Conservation (phyloP, 2,888 invertebrate species). For the Flexamia atlantica region DNA sequence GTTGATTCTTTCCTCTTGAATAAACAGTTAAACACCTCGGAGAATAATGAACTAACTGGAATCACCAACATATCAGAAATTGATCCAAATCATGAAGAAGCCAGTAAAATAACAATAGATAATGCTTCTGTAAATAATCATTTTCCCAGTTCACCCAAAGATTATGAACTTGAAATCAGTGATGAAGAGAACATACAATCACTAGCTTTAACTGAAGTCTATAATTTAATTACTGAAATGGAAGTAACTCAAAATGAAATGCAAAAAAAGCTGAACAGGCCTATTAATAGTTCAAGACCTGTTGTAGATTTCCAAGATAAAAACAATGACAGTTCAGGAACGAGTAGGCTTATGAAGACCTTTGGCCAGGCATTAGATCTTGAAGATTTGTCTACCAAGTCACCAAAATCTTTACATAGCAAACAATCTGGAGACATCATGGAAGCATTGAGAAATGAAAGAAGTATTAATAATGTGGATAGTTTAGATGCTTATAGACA, state of each 20-base stretch:
- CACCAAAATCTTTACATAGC: conserved; percentile 1
- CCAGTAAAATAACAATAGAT: neutral
- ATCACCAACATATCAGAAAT: neutral
- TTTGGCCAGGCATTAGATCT: conserved; percentile 2
- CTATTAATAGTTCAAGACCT: conserved; percentile 66
- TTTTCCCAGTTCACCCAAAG: neutral
- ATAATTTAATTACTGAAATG: conserved; percentile 74
- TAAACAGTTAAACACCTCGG: neutral
- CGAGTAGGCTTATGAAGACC: neutral
- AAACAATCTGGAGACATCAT: neutral
- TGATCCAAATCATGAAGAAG: neutral
- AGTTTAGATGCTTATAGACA: neutral
- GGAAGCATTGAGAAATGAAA: neutral
- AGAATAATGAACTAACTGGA: neutral
- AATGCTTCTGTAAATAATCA: neutral
- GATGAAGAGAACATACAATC: conserved; percentile 31
- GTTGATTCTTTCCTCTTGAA: conserved; percentile 1
- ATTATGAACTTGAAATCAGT: neutral
- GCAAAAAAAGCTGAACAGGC: conserved; percentile 71
- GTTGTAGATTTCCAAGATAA: neutral
- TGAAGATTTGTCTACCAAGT: conserved; percentile 1
- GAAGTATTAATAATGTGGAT: neutral
- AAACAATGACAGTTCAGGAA: neutral
- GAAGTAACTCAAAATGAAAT: conserved; percentile 74
- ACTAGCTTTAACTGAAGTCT: conserved; percentile 74